These are phyloP conservation scores for Acanthosepion lycidas DNA, from an alignment of 2,888 invertebrate species.

Conservation along the genomic window DNA sequence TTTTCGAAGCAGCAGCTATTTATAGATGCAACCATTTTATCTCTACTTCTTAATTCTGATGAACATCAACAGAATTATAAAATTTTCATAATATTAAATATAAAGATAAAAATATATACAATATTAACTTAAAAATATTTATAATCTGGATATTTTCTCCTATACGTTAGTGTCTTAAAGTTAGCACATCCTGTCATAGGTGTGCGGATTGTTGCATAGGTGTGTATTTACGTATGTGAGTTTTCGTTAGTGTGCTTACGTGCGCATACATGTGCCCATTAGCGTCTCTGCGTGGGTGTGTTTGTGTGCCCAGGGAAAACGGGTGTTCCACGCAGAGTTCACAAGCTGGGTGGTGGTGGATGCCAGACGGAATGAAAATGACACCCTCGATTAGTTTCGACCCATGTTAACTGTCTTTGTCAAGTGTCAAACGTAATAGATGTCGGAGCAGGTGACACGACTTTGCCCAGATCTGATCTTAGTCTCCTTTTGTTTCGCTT, in stretches of 20 bases:
- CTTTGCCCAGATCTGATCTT: background rate
- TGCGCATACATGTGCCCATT: background rate
- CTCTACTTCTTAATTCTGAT: too few relatives aligned
- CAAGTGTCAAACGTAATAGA: conserved; percentile 33
- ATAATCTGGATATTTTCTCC: too few relatives aligned
- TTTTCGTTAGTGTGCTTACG: background rate
- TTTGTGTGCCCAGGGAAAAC: background rate
- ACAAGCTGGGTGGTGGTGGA: background rate
- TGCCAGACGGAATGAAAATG: conserved; percentile 33
- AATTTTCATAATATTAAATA: too few relatives aligned
- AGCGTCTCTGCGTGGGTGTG: conserved; percentile 18
- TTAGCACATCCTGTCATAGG: too few relatives aligned
- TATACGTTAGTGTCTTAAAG: too few relatives aligned
- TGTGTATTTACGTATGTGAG: background rate
- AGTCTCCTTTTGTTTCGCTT: background rate
- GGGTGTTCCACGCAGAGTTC: background rate
- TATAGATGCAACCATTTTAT: too few relatives aligned
- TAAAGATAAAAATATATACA: too few relatives aligned
- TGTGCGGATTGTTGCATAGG: background rate
- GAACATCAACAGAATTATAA: too few relatives aligned
- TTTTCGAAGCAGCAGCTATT: too few relatives aligned
- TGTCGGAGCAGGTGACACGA: background rate
- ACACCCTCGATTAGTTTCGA: conserved; percentile 1
- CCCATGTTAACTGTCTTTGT: conserved; percentile 8
- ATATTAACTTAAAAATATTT: too few relatives aligned